These are phyloP conservation scores for Cyclopterus lumpus DNA, from an alignment of 2,797 vertebrate species.

Conservation along the genomic window DNA sequence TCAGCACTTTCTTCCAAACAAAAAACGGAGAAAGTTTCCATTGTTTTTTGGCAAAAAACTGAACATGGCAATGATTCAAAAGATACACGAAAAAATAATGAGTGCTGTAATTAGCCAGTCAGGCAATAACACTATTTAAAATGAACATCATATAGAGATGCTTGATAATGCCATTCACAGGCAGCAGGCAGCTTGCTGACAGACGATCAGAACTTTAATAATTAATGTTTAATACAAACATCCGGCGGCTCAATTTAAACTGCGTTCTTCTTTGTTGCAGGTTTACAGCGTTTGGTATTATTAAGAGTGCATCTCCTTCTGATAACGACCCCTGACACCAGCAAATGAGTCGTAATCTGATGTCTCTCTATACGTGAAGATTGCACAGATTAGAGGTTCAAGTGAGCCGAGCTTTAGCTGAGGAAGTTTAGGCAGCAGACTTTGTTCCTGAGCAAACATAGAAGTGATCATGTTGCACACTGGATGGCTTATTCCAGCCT, in stretches of 20 bases:
- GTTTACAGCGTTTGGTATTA: constrained; percentile 15
- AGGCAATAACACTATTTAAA: constrained; percentile 79
- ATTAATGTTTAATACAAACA: not conserved
- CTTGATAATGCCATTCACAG: constrained; percentile 75
- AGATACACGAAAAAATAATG: constrained; percentile 88
- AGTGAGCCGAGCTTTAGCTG: constrained; percentile 25
- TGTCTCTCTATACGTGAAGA: constrained; percentile 32
- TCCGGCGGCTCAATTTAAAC: constrained; percentile 32
- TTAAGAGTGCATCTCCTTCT: constrained; percentile 15
- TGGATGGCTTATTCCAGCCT: constrained; percentile 58
- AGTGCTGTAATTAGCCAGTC: constrained; percentile 83
- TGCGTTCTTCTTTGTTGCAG: constrained; percentile 37
- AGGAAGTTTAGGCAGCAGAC: constrained; percentile 47
- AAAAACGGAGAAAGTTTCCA: constrained; percentile 84
- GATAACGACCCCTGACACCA: constrained; percentile 21
- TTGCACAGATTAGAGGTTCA: constrained; percentile 43
- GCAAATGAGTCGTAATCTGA: constrained; percentile 39
- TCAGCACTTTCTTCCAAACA: constrained; percentile 86
- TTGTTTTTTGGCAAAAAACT: constrained; percentile 87
- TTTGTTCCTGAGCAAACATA: constrained; percentile 52
- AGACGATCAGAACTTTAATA: constrained; percentile 44
- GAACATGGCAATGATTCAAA: constrained; percentile 88
- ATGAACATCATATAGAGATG: constrained; percentile 74
- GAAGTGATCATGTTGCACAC: constrained; percentile 45
- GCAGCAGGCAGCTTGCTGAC: constrained; percentile 47